Conservation (phyloP, 2,113 vertebrate species). For the Sula dactylatra region DNA sequence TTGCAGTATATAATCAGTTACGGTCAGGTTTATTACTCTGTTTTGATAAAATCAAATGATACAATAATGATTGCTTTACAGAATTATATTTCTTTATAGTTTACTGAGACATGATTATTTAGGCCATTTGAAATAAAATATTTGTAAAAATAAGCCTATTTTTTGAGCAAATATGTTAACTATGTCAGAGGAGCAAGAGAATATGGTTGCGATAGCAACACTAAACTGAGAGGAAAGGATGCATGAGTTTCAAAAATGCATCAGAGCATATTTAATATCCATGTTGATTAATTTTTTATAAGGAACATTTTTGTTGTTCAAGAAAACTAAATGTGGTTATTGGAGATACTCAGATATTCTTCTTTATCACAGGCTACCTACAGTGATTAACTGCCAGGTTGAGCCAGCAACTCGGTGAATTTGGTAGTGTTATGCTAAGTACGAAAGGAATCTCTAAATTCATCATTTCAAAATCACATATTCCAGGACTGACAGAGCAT, state of each 20-base stretch:
- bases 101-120: background rate
- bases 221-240: background rate
- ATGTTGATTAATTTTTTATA: background rate
- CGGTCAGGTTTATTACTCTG: conserved; percentile 26
- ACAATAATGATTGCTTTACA: background rate
- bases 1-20: conserved; percentile 6
- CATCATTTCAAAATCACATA: background rate
- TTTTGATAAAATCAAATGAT: background rate
- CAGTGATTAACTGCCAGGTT: background rate
- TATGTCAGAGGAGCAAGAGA: background rate
- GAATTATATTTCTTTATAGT: background rate
- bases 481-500: background rate
- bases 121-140: background rate
- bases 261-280: background rate
- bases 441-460: background rate
- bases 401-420: background rate
- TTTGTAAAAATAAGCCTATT: background rate
- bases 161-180: background rate
- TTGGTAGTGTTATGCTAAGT: background rate
- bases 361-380: background rate
- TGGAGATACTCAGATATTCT: background rate
- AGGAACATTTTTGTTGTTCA: background rate
- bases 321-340: background rate
- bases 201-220: background rate
- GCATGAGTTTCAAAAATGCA: background rate